phyloP scores from a whole-genome alignment of 2,113 vertebrate species.

The Calonectris borealis region DNA sequence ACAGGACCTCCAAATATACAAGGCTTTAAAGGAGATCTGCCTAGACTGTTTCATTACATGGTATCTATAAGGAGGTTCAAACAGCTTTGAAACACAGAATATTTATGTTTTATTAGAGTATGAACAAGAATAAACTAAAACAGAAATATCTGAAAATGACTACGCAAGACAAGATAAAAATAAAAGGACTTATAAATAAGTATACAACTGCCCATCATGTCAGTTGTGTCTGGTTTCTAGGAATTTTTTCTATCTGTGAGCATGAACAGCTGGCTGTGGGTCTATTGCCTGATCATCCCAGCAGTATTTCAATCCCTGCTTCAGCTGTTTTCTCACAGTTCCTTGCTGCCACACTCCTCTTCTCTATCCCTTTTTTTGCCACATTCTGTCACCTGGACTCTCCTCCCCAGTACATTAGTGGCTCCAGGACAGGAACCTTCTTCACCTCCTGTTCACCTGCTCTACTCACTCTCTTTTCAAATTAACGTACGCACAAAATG shows the following conservation, averaged over 20 bases:
- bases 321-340: background rate
- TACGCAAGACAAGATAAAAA: background rate
- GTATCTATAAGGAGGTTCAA: background rate
- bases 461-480: background rate
- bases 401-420: background rate
- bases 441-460: background rate
- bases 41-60: background rate
- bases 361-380: background rate
- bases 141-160: background rate
- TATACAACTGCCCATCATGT: rapidly evolving
- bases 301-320: background rate
- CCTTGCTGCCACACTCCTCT: background rate
- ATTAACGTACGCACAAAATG: background rate
- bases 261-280: background rate
- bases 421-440: background rate
- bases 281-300: background rate
- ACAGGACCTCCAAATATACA: rapidly evolving
- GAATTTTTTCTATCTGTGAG: background rate
- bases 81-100: background rate
- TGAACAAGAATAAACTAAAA: background rate
- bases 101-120: background rate
- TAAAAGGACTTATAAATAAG: background rate
- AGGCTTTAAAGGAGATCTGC: background rate
- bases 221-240: background rate
- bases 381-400: background rate